A percentile compares a stretch with the other conserved stretches of the same genome.
Conservation (phyloP, 2,797 vertebrate species). For the Numenius phaeopus region DNA sequence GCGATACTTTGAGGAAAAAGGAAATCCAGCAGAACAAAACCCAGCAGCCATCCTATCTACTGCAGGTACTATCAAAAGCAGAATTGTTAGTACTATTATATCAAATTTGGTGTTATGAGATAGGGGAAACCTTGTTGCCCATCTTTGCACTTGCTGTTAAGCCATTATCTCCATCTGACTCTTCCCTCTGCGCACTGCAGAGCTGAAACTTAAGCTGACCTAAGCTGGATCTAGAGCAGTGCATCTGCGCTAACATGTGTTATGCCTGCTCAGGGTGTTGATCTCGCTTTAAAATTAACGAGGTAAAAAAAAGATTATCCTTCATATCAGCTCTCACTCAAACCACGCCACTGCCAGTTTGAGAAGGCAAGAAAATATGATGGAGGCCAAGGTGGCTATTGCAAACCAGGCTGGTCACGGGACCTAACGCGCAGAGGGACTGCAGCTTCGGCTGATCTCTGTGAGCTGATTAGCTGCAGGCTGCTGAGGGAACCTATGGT, state of each 20-base stretch:
- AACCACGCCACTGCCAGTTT: neutral
- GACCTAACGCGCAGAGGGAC: neutral
- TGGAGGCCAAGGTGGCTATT: neutral
- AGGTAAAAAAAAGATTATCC: slow-evolving; percentile 22
- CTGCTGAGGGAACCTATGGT: neutral
- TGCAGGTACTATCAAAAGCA: neutral
- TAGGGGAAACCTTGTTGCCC: neutral
- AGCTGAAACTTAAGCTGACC: neutral
- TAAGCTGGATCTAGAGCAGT: neutral
- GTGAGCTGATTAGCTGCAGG: neutral
- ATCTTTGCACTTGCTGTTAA: neutral
- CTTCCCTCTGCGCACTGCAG: neutral
- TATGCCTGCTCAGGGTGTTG: neutral
- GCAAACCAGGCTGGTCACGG: neutral
- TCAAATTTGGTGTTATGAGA: neutral
- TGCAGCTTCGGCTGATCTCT: neutral
- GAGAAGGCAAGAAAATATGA: neutral
- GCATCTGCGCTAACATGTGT: neutral
- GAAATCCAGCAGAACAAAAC: neutral
- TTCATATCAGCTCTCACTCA: neutral
- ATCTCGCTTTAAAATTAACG: neutral
- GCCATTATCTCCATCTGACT: neutral
- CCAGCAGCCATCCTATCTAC: neutral
- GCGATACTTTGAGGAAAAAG: neutral
- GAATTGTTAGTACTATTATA: neutral